Evolutionary conservation across 2,888 invertebrate genomes (phyloP).

Genomic region (Leptopilina syphax): DNA sequence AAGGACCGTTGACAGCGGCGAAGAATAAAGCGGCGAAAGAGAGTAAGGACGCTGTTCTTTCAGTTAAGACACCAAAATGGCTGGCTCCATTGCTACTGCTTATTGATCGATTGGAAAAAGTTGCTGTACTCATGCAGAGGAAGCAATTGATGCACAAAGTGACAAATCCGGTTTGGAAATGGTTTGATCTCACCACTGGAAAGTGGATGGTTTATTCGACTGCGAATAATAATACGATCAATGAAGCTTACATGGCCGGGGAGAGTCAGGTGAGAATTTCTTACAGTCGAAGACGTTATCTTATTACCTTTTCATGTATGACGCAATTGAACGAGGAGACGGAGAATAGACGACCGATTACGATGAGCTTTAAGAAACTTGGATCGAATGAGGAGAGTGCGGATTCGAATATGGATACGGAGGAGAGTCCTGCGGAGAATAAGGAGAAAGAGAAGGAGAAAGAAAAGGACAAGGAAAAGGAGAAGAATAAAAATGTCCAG

Average conservation of each 20-base stretch:
- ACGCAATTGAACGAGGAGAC: conserved; percentile 91
- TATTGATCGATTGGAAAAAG: conserved; percentile 87
- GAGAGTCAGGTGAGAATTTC: conserved; percentile 84
- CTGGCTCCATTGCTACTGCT: conserved; percentile 85
- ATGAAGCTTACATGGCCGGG: conserved; percentile 87
- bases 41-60: conserved; percentile 61
- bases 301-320: conserved; percentile 88
- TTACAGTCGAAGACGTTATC: conserved; percentile 86
- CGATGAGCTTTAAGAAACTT: conserved; percentile 79
- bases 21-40: conserved; percentile 64
- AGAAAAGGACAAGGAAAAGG: conserved; percentile 24
- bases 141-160: conserved; percentile 82
- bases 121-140: conserved; percentile 83
- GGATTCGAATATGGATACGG: conserved; percentile 74
- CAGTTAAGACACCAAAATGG: conserved; percentile 83
- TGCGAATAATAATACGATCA: conserved; percentile 85
- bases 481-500: conserved; percentile 61
- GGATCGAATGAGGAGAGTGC: conserved; percentile 61
- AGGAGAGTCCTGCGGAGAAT: conserved; percentile 63
- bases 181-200: conserved; percentile 89
- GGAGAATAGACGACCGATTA: conserved; percentile 88
- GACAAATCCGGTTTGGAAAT: conserved; percentile 85
- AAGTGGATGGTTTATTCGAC: conserved; percentile 88
- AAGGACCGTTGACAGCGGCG: conserved; percentile 68
- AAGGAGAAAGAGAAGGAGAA: conserved; percentile 65